Evolutionary conservation across 2,888 invertebrate species (phyloP).

Genomic region (Panopea generosa): DNA sequence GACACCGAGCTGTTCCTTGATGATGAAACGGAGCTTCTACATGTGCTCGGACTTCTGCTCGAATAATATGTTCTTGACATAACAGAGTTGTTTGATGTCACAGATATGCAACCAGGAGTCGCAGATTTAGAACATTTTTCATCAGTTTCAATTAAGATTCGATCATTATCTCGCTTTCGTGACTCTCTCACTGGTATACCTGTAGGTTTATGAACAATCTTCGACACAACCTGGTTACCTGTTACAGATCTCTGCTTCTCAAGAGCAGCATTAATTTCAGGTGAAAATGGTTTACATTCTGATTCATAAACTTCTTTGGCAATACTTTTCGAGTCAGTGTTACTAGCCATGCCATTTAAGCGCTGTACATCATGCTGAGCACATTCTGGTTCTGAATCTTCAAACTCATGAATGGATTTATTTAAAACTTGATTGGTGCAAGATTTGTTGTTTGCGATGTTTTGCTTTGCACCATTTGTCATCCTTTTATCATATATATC

Average conservation of each 20-base stretch:
- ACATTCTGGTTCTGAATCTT: slow-evolving; percentile 61
- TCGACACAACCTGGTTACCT: neutral
- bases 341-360: neutral
- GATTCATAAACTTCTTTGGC: neutral
- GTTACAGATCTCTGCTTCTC: no score
- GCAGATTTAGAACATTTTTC: neutral
- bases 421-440: slow-evolving; percentile 28
- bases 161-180: neutral
- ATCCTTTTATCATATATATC: no score
- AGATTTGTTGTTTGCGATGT: no score
- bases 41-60: slow-evolving; percentile 4
- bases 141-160: neutral
- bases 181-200: slow-evolving; percentile 4
- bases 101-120: neutral
- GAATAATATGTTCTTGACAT: neutral
- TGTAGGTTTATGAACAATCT: neutral
- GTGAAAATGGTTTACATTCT: neutral
- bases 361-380: slow-evolving; percentile 39
- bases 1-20: slow-evolving; percentile 17
- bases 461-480: no score
- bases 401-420: slow-evolving; percentile 40
- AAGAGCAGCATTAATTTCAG: no score
- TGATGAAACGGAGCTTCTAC: neutral
- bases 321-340: neutral
- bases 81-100: neutral